Evolutionary conservation across 2,888 invertebrate species (phyloP).

Genomic region (Drosophila recens): DNA sequence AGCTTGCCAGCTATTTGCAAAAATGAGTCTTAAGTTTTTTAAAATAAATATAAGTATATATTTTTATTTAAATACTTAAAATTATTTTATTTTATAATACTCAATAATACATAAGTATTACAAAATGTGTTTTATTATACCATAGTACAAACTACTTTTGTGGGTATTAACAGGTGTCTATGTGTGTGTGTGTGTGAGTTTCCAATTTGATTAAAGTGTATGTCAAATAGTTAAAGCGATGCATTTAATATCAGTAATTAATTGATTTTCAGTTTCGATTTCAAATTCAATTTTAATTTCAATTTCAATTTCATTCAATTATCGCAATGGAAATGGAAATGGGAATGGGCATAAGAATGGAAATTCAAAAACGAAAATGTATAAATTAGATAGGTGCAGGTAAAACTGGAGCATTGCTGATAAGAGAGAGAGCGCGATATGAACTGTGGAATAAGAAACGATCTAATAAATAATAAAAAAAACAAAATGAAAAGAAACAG

Average conservation of each 20-base stretch:
- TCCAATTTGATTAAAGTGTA: constrained; percentile 30
- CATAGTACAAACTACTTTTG: background rate
- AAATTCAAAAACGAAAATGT: constrained; percentile 27
- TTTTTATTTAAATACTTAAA: too few species aligned
- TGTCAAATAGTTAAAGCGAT: constrained; percentile 26
- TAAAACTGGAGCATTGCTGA: constrained; percentile 57
- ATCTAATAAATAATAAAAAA: constrained; percentile 53
- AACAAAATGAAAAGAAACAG: background rate
- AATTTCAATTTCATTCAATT: constrained; percentile 44
- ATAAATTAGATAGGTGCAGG: constrained; percentile 38
- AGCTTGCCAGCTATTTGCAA: too few species aligned
- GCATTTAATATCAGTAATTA: constrained; percentile 43
- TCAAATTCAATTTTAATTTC: constrained; percentile 12
- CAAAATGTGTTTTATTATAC: background rate
- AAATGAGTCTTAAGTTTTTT: too few species aligned
- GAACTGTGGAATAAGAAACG: constrained; percentile 26
- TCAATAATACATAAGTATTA: background rate
- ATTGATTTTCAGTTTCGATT: constrained; percentile 33
- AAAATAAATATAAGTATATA: too few species aligned
- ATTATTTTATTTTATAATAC: background rate
- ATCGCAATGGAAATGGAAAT: constrained; percentile 50
- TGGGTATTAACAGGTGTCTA: constrained; percentile 4
- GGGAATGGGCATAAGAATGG: constrained; percentile 25
- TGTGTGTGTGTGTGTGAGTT: constrained; percentile 1
- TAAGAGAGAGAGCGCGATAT: constrained; percentile 28